These are phyloP conservation scores for Mycetomoellerius zeteki DNA, from an alignment of 1,140 invertebrate species.

Conservation along the genomic window DNA sequence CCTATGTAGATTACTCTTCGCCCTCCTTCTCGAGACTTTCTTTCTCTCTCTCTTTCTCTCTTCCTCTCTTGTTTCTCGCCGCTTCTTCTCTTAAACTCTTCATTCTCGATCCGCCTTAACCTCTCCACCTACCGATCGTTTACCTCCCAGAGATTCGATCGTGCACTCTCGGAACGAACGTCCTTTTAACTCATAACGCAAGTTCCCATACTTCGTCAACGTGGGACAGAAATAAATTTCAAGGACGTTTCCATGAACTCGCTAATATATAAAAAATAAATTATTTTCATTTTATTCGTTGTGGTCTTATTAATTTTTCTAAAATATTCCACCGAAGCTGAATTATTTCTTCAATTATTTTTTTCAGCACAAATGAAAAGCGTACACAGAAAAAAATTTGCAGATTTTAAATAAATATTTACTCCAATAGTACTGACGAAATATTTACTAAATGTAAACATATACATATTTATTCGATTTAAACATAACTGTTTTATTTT, in stretches of 20 bases:
- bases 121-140: constrained; percentile 66
- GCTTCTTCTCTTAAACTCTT: constrained; percentile 67
- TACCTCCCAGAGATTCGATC: constrained; percentile 57
- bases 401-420: no score
- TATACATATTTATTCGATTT: no score
- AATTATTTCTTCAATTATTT: background rate
- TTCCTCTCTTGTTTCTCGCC: constrained; percentile 20
- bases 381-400: no score
- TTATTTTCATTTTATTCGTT: background rate
- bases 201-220: constrained; percentile 31
- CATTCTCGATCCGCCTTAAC: constrained; percentile 62
- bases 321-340: background rate
- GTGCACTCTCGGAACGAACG: constrained; percentile 38
- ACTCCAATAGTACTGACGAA: no score
- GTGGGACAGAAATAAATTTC: constrained; percentile 28
- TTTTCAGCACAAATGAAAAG: background rate
- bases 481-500: no score
- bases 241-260: background rate
- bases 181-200: constrained; percentile 58
- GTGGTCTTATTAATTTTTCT: background rate
- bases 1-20: constrained; percentile 80
- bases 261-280: background rate
- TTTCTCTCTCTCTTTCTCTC: constrained; percentile 10
- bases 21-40: constrained; percentile 40
- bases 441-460: no score